Evolutionary conservation across 2,113 vertebrate species (phyloP).

Genomic region (Takifugu flavidus): DNA sequence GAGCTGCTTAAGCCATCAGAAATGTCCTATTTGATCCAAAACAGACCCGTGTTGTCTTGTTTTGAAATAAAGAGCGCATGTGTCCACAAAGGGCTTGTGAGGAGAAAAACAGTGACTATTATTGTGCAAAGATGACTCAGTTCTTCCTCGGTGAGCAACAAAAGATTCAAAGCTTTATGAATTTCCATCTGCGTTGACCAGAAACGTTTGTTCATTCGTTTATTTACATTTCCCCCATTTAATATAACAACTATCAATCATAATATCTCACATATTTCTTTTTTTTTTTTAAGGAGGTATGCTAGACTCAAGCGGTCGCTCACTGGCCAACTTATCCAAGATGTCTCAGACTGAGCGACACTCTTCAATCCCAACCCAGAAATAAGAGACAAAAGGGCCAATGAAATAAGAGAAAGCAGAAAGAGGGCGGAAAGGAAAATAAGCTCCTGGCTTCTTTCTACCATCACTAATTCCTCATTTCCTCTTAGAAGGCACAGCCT

Average conservation of each 20-base stretch:
- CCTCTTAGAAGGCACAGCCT: constrained; percentile 66
- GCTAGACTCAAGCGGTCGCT: constrained; percentile 25
- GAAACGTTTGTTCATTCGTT: neutral
- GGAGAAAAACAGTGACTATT: neutral
- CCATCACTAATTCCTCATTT: constrained; percentile 78
- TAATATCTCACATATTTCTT: too few species aligned
- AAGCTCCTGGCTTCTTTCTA: constrained; percentile 75
- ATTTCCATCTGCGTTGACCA: neutral
- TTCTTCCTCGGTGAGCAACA: constrained; percentile 11
- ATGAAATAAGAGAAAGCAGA: constrained; percentile 32
- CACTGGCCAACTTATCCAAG: constrained; percentile 43
- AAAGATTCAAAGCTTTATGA: constrained; percentile 4
- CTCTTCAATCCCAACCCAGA: constrained; percentile 57
- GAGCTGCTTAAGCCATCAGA: constrained; percentile 78
- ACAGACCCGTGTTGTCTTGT: neutral
- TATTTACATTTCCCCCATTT: neutral
- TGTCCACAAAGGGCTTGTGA: neutral
- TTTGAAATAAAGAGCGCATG: neutral
- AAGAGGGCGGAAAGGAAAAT: constrained; percentile 57
- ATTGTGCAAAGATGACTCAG: neutral
- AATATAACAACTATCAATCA: constrained; percentile 1
- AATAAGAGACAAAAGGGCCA: constrained; percentile 56
- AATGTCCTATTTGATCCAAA: constrained; percentile 49
- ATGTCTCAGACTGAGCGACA: constrained; percentile 49
- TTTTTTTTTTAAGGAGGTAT: neutral